Evolutionary conservation across 2,797 vertebrate species (phyloP).

Genomic region (Avahi laniger): DNA sequence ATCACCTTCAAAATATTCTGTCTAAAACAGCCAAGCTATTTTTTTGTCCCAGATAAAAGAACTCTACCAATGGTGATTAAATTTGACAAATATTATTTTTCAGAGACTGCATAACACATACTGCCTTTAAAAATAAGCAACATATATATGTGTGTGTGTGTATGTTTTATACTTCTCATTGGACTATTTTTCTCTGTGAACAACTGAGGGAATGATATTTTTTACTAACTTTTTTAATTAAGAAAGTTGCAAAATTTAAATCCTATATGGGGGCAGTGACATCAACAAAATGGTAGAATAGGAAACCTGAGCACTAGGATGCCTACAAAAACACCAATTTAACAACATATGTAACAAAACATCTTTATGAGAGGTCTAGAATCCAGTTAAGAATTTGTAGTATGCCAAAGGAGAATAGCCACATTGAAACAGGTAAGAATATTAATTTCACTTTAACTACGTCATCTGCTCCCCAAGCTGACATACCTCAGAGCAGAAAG

Average conservation of each 20-base stretch:
- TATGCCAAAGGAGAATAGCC: neutral
- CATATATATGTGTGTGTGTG: neutral
- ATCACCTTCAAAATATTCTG: neutral
- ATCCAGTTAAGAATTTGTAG: neutral
- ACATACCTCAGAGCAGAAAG: neutral
- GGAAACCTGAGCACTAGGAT: neutral
- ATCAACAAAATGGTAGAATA: neutral
- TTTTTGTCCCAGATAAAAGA: neutral
- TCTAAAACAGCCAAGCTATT: neutral
- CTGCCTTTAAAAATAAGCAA: neutral
- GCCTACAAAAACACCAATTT: neutral
- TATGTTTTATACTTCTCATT: neutral
- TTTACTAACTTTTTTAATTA: slow-evolving; percentile 21
- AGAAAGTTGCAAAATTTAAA: neutral
- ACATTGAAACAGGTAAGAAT: neutral
- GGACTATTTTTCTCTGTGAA: slow-evolving; percentile 12
- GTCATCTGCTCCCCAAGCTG: neutral
- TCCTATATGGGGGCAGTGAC: neutral
- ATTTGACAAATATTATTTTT: slow-evolving; percentile 27
- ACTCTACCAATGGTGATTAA: neutral
- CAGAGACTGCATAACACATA: neutral
- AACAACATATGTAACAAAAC: neutral
- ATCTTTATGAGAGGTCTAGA: neutral
- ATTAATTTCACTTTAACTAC: neutral
- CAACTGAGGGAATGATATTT: neutral